Evolutionary conservation across 2,797 vertebrate genomes (phyloP).

Genomic region (Delichon dasypus): DNA sequence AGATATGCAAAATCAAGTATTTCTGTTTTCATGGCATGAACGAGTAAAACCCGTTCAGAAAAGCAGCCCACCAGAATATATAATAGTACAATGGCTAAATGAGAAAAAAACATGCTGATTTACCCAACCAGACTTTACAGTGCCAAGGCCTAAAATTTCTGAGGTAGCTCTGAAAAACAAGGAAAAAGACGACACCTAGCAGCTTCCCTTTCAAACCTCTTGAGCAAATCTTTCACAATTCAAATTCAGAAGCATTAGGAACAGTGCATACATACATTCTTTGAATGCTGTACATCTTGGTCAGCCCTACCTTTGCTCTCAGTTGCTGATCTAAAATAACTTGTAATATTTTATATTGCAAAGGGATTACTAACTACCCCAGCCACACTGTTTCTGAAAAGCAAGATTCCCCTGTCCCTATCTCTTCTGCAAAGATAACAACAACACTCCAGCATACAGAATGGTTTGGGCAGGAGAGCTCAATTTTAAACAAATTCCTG

Average conservation of each 20-base stretch:
- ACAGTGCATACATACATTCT: neutral
- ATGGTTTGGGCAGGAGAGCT: neutral
- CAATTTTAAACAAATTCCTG: neutral
- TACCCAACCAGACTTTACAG: neutral
- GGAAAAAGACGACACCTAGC: neutral
- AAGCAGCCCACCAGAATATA: neutral
- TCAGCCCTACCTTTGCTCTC: neutral
- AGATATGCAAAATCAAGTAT: neutral
- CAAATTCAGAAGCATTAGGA: neutral
- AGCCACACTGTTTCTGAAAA: neutral
- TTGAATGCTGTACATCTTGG: neutral
- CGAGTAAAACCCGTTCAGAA: neutral
- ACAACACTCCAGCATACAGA: neutral
- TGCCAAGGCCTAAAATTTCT: neutral
- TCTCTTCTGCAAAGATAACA: neutral
- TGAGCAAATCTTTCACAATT: neutral
- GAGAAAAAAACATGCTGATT: neutral
- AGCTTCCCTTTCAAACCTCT: neutral
- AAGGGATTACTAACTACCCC: neutral
- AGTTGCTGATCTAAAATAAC: neutral
- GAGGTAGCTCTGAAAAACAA: neutral
- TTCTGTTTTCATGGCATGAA: neutral
- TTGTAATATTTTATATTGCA: neutral
- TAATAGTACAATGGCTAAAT: fast-evolving
- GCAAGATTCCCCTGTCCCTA: neutral